A percentile compares a stretch with the other conserved stretches of the same genome.
phyloP scores from a whole-genome alignment of 2,113 vertebrate genomes.

The Chiloscyllium plagiosum region DNA sequence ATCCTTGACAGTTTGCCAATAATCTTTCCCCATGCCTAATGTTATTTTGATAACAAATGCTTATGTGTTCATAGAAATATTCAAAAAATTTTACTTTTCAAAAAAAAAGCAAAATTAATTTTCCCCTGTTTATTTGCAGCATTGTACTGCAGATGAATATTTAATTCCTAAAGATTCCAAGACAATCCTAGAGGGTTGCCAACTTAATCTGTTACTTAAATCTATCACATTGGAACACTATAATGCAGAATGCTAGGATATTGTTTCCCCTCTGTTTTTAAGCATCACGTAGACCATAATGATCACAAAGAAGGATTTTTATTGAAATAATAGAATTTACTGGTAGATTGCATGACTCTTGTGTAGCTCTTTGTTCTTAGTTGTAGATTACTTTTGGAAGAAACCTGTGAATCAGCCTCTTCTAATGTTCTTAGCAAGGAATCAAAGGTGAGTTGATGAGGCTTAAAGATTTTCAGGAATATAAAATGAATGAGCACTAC shows the following conservation, averaged over 20 bases:
- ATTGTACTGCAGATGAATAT: neutral
- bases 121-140: neutral
- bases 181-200: neutral
- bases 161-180: neutral
- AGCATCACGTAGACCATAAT: neutral
- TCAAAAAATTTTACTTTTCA: too few relatives aligned
- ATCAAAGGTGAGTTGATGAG: neutral
- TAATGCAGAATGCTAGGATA: neutral
- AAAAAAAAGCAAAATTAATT: too few relatives aligned
- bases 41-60: neutral
- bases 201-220: neutral
- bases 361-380: neutral
- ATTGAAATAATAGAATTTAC: neutral
- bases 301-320: neutral
- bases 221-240: neutral
- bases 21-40: neutral
- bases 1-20: neutral
- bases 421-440: neutral
- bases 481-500: neutral
- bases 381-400: neutral
- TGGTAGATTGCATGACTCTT: neutral
- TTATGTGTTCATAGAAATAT: neutral
- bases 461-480: neutral
- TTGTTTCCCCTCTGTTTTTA: neutral
- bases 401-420: neutral